Conservation (phyloP, 1,140 invertebrate species). For the Cydia pomonella region DNA sequence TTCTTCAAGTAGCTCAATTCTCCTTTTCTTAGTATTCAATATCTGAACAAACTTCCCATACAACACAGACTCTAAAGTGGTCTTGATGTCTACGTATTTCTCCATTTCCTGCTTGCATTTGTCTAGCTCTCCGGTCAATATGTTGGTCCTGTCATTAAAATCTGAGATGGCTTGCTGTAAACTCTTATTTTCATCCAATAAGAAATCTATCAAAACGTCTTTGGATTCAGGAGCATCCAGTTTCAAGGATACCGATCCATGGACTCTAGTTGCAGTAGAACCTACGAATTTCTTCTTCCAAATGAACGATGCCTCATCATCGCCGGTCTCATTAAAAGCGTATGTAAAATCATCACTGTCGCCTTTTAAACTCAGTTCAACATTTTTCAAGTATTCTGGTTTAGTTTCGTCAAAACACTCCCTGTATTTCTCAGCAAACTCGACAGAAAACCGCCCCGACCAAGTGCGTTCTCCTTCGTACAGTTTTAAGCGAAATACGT, state of each 20-base stretch:
- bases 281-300: conserved; percentile 61
- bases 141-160: conserved; percentile 43
- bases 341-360: conserved; percentile 44
- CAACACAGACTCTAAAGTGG: conserved; percentile 54
- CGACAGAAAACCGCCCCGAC: conserved; percentile 55
- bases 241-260: conserved; percentile 57
- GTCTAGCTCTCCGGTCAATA: conserved; percentile 48
- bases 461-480: conserved; percentile 51
- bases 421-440: conserved; percentile 46
- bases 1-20: conserved; percentile 60
- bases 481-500: conserved; percentile 59
- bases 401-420: conserved; percentile 51
- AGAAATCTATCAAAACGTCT: conserved; percentile 55
- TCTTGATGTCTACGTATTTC: conserved; percentile 56
- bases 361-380: conserved; percentile 47
- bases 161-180: conserved; percentile 43
- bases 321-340: conserved; percentile 43
- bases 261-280: conserved; percentile 42
- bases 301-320: conserved; percentile 45
- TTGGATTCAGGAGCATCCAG: conserved; percentile 41
- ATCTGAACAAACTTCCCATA: conserved; percentile 66
- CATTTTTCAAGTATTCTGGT: conserved; percentile 50
- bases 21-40: conserved; percentile 65
- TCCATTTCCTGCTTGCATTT: conserved; percentile 56
- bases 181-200: conserved; percentile 54